Percentiles rank a stretch among this genome's conserved stretches.
Conservation (phyloP, 1,140 invertebrate genomes). For the Bombyx mandarina region DNA sequence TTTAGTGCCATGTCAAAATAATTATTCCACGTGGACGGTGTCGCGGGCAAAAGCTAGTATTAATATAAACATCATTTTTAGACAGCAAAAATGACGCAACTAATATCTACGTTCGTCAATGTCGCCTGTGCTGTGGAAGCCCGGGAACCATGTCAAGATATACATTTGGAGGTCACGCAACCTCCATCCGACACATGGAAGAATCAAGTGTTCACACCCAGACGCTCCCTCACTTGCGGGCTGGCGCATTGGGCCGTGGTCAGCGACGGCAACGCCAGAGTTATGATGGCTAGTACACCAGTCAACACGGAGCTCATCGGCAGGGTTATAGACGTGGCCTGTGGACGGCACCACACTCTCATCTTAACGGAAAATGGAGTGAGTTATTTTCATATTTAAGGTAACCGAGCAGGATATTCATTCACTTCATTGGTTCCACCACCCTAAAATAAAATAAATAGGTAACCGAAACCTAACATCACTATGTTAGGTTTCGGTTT, state of each 20-base stretch:
- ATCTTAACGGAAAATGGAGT: conserved; percentile 60
- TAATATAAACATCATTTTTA: conserved; percentile 19
- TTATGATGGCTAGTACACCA: conserved; percentile 40
- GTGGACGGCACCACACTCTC: conserved; percentile 56
- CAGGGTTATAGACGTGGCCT: conserved; percentile 47
- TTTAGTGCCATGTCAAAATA: too few relatives aligned
- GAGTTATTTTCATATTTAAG: conserved; percentile 10
- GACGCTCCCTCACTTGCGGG: conserved; percentile 40
- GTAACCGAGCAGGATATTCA: too few relatives aligned
- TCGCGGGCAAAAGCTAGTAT: neutral
- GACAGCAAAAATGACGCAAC: conserved; percentile 47
- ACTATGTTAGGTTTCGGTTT: too few relatives aligned
- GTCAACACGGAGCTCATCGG: conserved; percentile 49
- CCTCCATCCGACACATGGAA: conserved; percentile 43
- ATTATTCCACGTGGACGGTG: too few relatives aligned
- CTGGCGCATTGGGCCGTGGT: conserved; percentile 49
- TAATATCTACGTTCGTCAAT: conserved; percentile 50
- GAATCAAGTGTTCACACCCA: conserved; percentile 30
- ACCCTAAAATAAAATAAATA: too few relatives aligned
- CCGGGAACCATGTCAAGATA: conserved; percentile 38
- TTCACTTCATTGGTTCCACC: too few relatives aligned
- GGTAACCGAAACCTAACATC: too few relatives aligned
- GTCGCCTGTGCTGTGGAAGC: conserved; percentile 38
- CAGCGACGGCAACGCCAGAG: conserved; percentile 44
- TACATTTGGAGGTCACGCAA: conserved; percentile 27